Base-by-base conservation (phyloP, 2,888 invertebrate species). In the Nemoura dubitans region DNA sequence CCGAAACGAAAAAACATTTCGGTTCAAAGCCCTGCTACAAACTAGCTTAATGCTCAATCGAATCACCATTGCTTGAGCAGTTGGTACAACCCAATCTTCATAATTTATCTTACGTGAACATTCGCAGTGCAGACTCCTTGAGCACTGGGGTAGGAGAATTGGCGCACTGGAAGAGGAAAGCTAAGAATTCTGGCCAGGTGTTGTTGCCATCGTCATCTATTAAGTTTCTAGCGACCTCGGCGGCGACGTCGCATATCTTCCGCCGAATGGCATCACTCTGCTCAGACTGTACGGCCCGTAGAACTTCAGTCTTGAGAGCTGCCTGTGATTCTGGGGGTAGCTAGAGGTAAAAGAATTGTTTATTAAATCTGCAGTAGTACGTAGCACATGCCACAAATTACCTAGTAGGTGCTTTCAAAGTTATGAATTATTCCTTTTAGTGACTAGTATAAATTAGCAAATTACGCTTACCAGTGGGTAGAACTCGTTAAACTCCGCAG, bases 131-230 rank as follows among this genome's bases (percentile, higher is more conserved):
- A 89, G 97, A 96, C 91, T 99, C 98, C 92, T 98, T 98, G 87
- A 98, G 93, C 88, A 96, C 95, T 30, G 96, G 93, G 90, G 96
- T 95, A 83, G 95, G 94, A 78, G 97, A 96, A 91, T 95, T 96
- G 85, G 98, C 98, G 92, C 98, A 98, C 91, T 98, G 97, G 92
- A 99, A 99, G 90, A 99, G 94, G 91, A 98, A 99, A 92, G 96
- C 95, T 88, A 99, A 93, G 91, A 99, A 97, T 91, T 99, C 98
- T 14, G 98, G 98, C 99, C 99, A 99, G 89, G 96, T 96, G 92
- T 98, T 98, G 91, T 97, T 97, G 85, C 98, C 98, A 91, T 98
- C 98, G 89, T 98, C 98, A 90, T 98, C 98, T 89, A 99, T 95
- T 88, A 98, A 94, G 92, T 98, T 98, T 90, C 98, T 94, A 5